phyloP scores from a whole-genome alignment of 2,113 vertebrate genomes.

The Larimichthys polyactis region DNA sequence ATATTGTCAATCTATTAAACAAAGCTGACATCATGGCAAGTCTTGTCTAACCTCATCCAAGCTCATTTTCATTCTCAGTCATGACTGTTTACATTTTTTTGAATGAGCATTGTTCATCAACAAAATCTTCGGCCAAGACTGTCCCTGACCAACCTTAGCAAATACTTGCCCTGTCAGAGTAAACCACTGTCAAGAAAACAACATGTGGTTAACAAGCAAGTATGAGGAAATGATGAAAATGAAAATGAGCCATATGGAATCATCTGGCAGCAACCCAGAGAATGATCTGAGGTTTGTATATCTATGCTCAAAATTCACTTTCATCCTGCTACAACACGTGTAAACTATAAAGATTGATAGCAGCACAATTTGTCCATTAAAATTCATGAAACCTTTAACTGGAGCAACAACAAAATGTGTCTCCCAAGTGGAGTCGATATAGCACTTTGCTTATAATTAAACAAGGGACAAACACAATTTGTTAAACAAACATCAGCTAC shows the following conservation, averaged over 20 bases:
- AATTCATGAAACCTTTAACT: conserved; percentile 66
- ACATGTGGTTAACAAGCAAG: conserved; percentile 4
- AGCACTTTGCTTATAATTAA: conserved; percentile 63
- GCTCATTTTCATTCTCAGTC: neutral
- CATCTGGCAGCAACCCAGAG: neutral
- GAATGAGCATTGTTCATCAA: neutral
- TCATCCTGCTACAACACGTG: conserved; percentile 48
- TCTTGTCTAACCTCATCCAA: neutral
- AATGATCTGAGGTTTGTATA: conserved; percentile 15
- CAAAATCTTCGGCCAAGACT: neutral
- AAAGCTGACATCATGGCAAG: neutral
- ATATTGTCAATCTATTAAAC: neutral
- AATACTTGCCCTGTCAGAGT: neutral
- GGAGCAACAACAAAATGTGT: conserved; percentile 47
- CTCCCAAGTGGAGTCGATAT: conserved; percentile 38
- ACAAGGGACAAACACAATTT: conserved; percentile 58
- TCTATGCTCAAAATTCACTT: conserved; percentile 33
- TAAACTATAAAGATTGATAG: conserved; percentile 59
- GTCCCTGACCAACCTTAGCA: conserved; percentile 6
- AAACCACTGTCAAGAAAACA: conserved; percentile 9
- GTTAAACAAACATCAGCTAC: conserved; percentile 63
- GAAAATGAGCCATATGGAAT: neutral
- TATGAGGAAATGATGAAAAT: conserved; percentile 14
- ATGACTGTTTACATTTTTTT: neutral
- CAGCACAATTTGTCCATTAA: conserved; percentile 50